Base-by-base conservation (phyloP, 2,888 invertebrate genomes). In the Euplagia quadripunctaria region DNA sequence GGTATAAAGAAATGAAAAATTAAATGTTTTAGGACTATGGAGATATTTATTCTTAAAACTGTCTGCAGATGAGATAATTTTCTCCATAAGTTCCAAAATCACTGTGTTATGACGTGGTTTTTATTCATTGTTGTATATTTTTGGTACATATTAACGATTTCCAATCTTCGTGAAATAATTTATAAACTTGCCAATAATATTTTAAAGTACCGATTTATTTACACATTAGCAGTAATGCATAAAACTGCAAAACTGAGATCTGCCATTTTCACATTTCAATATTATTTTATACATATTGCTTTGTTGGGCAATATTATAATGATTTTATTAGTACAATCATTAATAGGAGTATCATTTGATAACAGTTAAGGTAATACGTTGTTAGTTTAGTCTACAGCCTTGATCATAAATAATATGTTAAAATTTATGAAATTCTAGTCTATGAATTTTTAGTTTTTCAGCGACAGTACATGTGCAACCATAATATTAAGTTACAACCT, bases 401-500 rank as follows among this genome's bases (percentile, higher is more conserved):
- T 49, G 49, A 46, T 6, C 17, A 20, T 55, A 64, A 14, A 46
- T 46, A 46, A 46, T 31, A 31, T 58, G 49, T 46, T 43, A 49
- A 64, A 69, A 86, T 82, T 77, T 73, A 79, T 64, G 72, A 75
- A 78, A 68, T 76, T 84, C 84, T 84, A 84, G 84, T 84, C 84
- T 79, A 70, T 80, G 43, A 79, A 82, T 77, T 79, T 82, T 61
- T 61, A 31, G 61, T 61, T 61, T 82, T 78, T 79, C 68, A 76
- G 73, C 71, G 81, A 84, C 79, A 82, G 78, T 84, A 80, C 83
- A 31, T 7, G 84, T 86, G 89, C 88, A 92, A 94, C 93, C 93
- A 94, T 94, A 92, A 91, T 85, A 74, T 85, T 89, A 89, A 86
- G 85, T 76, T 77, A 71, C 74, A 79, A 86, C 88, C 91, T 96